A percentile compares a stretch with the other conserved stretches of the same genome.
Evolutionary conservation across 2,888 invertebrate species (phyloP).

Genomic region (Diplolepis rosae): DNA sequence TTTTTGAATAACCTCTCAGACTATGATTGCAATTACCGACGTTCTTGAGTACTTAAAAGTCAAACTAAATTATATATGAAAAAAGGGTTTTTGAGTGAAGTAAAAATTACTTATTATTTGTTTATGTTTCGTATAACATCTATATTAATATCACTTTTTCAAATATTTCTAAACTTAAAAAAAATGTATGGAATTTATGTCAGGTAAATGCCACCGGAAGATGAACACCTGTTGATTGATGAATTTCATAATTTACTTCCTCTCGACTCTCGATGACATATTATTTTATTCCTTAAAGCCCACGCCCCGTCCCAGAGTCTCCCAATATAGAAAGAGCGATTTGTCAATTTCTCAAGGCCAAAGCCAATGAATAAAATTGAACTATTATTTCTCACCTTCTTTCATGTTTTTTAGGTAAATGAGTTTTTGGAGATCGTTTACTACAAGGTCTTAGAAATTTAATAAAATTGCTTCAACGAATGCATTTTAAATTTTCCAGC

Average conservation of each 20-base stretch:
- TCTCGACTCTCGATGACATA: too few species aligned
- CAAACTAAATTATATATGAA: too few species aligned
- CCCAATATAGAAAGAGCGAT: not conserved
- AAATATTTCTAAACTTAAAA: not conserved
- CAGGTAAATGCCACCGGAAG: not conserved
- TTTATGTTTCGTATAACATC: too few species aligned
- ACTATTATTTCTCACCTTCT: not conserved
- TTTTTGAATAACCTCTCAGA: too few species aligned
- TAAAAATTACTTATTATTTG: too few species aligned
- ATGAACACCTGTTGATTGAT: slow-evolving; percentile 17
- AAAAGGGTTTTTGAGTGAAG: too few species aligned
- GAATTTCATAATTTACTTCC: slow-evolving; percentile 23
- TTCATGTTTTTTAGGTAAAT: not conserved
- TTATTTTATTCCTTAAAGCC: not conserved
- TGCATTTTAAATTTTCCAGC: not conserved
- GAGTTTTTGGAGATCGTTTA: not conserved
- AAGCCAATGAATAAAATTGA: not conserved
- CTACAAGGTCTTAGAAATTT: not conserved
- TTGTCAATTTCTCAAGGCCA: slow-evolving; percentile 2
- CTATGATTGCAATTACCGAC: too few species aligned
- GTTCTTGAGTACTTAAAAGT: too few species aligned
- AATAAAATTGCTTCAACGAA: not conserved
- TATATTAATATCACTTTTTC: not conserved
- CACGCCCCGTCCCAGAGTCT: too few species aligned
- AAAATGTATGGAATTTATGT: not conserved